A percentile compares a stretch with the other conserved stretches of the same genome.
These are phyloP conservation scores for Alloplasta piceator DNA, from an alignment of 2,888 invertebrate genomes.

Conservation along the genomic window DNA sequence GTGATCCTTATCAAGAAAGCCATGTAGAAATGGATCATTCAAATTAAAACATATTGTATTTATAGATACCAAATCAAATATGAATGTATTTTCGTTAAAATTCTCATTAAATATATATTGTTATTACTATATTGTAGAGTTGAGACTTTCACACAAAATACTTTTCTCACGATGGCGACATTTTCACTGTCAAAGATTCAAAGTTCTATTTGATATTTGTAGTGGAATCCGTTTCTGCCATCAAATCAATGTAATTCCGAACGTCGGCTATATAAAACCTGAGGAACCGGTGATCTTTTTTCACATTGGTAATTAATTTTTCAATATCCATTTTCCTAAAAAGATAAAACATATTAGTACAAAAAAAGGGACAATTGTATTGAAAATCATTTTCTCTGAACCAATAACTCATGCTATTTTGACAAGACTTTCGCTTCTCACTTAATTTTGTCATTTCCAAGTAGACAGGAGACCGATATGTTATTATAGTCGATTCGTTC, in stretches of 20 bases:
- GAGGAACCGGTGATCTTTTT: constrained; percentile 75
- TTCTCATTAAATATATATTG: too few relatives aligned
- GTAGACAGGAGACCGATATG: constrained; percentile 71
- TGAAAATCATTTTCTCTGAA: not conserved
- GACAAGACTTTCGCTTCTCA: constrained; percentile 60
- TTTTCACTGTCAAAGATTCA: not conserved
- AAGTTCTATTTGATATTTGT: not conserved
- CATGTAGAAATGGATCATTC: too few relatives aligned
- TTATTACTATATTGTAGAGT: too few relatives aligned
- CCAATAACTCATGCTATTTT: not conserved
- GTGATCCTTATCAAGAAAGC: too few relatives aligned
- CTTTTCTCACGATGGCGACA: too few relatives aligned
- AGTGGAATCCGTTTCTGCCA: constrained; percentile 67
- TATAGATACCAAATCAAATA: too few relatives aligned
- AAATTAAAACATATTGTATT: too few relatives aligned
- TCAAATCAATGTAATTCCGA: constrained; percentile 74
- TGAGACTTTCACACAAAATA: too few relatives aligned
- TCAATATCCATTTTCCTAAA: constrained; percentile 74
- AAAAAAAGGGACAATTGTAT: not conserved
- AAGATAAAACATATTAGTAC: not conserved
- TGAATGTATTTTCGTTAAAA: too few relatives aligned
- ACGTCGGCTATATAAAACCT: constrained; percentile 76
- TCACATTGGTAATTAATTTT: constrained; percentile 75
- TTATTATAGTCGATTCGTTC: constrained; percentile 72
- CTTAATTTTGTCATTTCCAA: constrained; percentile 74